Evolutionary conservation across 2,888 invertebrate species (phyloP).

Genomic region (Torymus texanus): DNA sequence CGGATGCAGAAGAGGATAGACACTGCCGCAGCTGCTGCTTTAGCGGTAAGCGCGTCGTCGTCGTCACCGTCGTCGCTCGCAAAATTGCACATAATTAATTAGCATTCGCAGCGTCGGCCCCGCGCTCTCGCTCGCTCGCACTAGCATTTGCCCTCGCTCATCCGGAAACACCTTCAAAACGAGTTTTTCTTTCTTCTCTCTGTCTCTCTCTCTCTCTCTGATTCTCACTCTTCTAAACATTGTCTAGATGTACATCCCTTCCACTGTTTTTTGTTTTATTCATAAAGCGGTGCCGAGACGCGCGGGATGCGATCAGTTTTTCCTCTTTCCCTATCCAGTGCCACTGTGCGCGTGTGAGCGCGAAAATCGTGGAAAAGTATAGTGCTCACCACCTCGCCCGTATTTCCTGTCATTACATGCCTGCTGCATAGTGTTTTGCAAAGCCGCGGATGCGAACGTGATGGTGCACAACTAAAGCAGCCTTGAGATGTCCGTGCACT

Average conservation of each 20-base stretch:
- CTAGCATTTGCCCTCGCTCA: not conserved
- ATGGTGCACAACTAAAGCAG: constrained; percentile 24
- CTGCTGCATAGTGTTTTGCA: constrained; percentile 22
- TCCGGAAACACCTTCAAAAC: constrained; percentile 32
- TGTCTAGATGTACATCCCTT: too few species aligned
- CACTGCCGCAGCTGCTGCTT: not conserved
- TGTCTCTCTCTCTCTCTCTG: not conserved
- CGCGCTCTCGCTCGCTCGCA: too few species aligned
- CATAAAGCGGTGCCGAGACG: too few species aligned
- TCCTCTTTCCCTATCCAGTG: too few species aligned
- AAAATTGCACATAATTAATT: too few species aligned
- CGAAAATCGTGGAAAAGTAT: too few species aligned
- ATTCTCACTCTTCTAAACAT: not conserved
- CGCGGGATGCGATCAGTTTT: too few species aligned
- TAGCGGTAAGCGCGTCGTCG: not conserved
- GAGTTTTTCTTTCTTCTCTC: not conserved
- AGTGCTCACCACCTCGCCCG: too few species aligned
- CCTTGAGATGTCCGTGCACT: constrained; percentile 37
- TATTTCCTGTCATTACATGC: constrained; percentile 24
- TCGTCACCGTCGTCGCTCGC: not conserved
- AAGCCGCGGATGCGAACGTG: constrained; percentile 6
- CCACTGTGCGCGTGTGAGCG: too few species aligned
- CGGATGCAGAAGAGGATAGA: too few species aligned
- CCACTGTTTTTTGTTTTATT: too few species aligned
- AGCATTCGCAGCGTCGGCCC: too few species aligned